These are phyloP conservation scores for Lepidotrigona ventralis DNA, from an alignment of 1,140 invertebrate species.

Conservation along the genomic window DNA sequence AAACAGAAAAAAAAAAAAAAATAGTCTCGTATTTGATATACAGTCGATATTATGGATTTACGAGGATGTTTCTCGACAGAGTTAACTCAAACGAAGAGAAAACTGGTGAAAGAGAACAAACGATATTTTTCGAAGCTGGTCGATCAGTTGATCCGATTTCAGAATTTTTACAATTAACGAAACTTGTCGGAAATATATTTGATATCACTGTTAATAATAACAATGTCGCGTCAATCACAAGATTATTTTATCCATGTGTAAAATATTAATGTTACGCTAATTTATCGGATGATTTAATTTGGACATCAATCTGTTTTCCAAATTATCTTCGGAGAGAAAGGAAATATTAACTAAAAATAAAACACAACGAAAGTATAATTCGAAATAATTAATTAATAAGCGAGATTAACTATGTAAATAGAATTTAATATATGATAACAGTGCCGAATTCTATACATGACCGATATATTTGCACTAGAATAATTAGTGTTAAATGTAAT, in stretches of 20 bases:
- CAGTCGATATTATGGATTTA: background rate
- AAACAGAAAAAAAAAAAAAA: background rate
- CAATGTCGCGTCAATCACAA: no score
- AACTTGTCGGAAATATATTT: no score
- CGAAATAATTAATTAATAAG: background rate
- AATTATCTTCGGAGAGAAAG: no score
- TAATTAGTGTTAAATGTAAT: background rate
- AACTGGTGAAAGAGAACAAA: background rate
- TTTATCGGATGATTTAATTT: no score
- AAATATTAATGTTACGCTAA: no score
- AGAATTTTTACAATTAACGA: no score
- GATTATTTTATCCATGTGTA: no score
- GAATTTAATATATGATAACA: background rate
- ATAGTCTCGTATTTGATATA: no score
- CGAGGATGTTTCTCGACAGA: background rate
- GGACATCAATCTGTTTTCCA: no score
- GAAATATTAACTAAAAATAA: no score
- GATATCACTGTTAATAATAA: no score
- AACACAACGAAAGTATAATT: background rate
- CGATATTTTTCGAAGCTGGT: background rate
- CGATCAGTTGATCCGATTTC: background rate
- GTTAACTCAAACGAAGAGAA: background rate
- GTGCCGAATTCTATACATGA: background rate
- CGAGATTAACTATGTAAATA: background rate
- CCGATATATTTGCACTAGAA: background rate